Evolutionary conservation across 2,797 vertebrate species (phyloP), one percentile per base, ranked within the genome.

Genomic region (Trachurus trachurus): DNA sequence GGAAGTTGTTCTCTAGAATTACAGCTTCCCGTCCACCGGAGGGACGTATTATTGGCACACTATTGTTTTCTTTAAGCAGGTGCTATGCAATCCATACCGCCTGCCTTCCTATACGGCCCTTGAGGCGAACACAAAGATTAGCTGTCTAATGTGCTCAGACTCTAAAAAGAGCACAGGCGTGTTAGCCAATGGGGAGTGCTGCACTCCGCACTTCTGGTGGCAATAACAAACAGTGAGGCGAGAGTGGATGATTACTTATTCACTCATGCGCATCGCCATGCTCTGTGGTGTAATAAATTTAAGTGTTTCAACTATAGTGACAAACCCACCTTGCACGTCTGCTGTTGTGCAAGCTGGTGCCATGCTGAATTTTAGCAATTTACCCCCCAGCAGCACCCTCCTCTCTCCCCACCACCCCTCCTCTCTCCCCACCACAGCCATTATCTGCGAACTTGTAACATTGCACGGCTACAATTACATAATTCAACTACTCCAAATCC

Each of bases 161-260:
- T 84, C 69, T 72, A 75, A 85, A 87, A 84, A 89, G 87, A 86
- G 78, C 87, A 73, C 78, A 61, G 71, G 61, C 45, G 65, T 58
- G 87, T 72, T 54, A 69, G 70, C 86, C 88, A 84, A 77, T 84
- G 76, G 59, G 68, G 81, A 88, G 76, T 70, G 80, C 76, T 70
- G 81, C 66, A 62, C 81, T 79, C 74, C 44, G 42, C 80, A 83
- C 85, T 90, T 80, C 79, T 85, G 84, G 71, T 90, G 88, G 76
- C 71, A 70, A 85, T 76, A 88, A 85, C 83, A 90, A 91, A 89
- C 81, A 87, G 66, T 29, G 69, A 79, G 80, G 80, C 29, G 68
- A 83, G 83, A 85, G 86, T 44, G 13, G 78, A 72, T 81, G 84
- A 89, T 91, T 88, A 88, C 83, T 89, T 85, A 83, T 90, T 88